A percentile compares a stretch with the other conserved stretches of the same genome.
Evolutionary conservation across 2,888 invertebrate species (phyloP).

Genomic region (Chrysodeixis includens): DNA sequence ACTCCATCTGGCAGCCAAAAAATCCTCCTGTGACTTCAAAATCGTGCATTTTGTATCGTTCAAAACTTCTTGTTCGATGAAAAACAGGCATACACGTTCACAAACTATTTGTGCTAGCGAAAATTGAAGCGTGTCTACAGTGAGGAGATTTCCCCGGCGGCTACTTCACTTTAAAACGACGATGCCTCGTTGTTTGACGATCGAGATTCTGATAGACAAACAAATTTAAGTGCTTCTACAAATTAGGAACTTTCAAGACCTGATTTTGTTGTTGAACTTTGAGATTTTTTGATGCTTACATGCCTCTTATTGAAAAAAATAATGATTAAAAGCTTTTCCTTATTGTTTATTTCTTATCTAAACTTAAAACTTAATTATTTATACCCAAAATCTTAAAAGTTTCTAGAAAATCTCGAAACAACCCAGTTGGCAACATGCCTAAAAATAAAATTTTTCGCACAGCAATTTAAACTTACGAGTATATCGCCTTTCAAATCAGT

Average conservation of each 20-base stretch:
- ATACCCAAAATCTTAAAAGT: no score
- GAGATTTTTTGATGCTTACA: background rate
- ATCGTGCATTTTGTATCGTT: conserved; percentile 15
- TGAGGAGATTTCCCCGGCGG: conserved; percentile 57
- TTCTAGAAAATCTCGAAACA: background rate
- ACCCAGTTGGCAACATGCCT: background rate
- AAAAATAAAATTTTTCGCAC: background rate
- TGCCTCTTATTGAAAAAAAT: no score
- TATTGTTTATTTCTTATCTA: no score
- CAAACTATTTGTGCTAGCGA: conserved; percentile 50
- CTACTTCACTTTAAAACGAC: conserved; percentile 55
- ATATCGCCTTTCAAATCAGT: background rate
- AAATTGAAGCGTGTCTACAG: conserved; percentile 51
- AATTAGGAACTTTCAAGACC: conserved; percentile 48
- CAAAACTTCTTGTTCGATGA: conserved; percentile 31
- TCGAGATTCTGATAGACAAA: conserved; percentile 54
- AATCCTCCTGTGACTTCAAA: conserved; percentile 8
- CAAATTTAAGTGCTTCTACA: conserved; percentile 50
- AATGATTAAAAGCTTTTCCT: no score
- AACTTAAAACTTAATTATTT: no score
- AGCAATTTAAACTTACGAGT: background rate
- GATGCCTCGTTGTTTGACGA: conserved; percentile 53
- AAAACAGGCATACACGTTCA: conserved; percentile 39
- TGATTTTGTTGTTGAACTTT: conserved; percentile 13
- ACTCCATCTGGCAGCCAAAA: background rate